Conservation (phyloP, 2,888 invertebrate species). For the Phaedon cochleariae region DNA sequence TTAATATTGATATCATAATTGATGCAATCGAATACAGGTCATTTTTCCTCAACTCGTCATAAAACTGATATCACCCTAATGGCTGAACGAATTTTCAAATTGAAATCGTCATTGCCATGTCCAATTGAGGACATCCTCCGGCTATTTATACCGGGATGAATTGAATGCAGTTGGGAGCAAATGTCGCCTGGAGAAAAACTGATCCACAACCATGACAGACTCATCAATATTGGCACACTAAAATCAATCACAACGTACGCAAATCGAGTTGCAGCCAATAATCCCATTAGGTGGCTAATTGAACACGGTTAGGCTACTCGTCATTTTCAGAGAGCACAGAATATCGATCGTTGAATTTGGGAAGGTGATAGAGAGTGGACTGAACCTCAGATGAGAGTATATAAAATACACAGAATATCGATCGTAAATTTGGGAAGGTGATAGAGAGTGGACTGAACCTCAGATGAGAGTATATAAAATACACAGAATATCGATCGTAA, state of each 20-base stretch:
- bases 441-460: background rate
- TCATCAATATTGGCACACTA: conserved; percentile 51
- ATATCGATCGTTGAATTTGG: background rate
- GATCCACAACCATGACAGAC: conserved; percentile 38
- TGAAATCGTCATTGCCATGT: too few species aligned
- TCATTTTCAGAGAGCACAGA: conserved; percentile 12
- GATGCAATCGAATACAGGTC: too few species aligned
- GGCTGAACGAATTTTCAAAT: too few species aligned
- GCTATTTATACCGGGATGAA: too few species aligned
- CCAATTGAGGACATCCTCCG: too few species aligned
- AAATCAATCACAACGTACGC: conserved; percentile 56
- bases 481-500: background rate
- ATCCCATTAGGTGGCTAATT: conserved; percentile 54
- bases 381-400: background rate
- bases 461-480: background rate
- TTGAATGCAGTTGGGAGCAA: background rate
- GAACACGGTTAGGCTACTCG: conserved; percentile 42
- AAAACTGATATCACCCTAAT: too few species aligned
- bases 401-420: too few species aligned
- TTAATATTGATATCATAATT: too few species aligned
- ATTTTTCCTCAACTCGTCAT: too few species aligned
- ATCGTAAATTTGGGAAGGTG: background rate
- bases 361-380: background rate
- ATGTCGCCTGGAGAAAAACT: conserved; percentile 37
- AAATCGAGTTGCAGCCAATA: conserved; percentile 51